Conservation (phyloP, 37 sponge, comb jelly and placozoan genomes). For the Cladorhizidae sp. region DNA sequence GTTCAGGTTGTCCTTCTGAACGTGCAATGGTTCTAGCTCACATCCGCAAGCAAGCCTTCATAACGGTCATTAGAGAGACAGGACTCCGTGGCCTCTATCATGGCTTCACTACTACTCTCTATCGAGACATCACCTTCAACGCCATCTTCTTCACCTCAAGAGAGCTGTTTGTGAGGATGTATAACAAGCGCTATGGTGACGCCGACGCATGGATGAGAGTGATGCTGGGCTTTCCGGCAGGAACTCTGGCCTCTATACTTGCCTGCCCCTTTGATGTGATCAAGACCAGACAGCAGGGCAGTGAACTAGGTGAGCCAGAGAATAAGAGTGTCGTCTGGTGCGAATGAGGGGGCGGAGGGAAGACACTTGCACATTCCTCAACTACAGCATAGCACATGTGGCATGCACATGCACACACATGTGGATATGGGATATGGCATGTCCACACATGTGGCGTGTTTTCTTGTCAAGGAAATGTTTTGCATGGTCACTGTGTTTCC, state of each 20-base stretch:
- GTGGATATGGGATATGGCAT: no score
- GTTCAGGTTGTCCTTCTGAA: slow-evolving; percentile 88
- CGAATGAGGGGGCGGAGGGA: no score
- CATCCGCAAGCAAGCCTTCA: slow-evolving; percentile 74
- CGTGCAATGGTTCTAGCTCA: slow-evolving; percentile 85
- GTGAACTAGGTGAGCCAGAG: slow-evolving; percentile 46
- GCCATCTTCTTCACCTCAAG: slow-evolving; percentile 65
- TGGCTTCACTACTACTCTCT: slow-evolving; percentile 64
- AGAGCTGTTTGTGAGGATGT: slow-evolving; percentile 39
- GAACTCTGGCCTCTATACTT: slow-evolving; percentile 54
- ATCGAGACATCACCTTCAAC: slow-evolving; percentile 85
- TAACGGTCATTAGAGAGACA: slow-evolving; percentile 49
- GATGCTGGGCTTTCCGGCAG: slow-evolving; percentile 56
- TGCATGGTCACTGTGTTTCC: no score
- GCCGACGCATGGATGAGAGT: slow-evolving; percentile 22
- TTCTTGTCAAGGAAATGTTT: no score
- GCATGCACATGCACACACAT: no score
- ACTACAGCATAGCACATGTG: no score
- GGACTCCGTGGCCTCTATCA: slow-evolving; percentile 76
- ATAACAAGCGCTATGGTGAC: slow-evolving; percentile 18
- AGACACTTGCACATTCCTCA: no score
- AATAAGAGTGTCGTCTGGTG: no score
- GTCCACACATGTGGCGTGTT: no score
- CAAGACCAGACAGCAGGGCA: slow-evolving; percentile 83
- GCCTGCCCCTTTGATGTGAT: slow-evolving; percentile 85